Evolutionary conservation across 2,888 invertebrate genomes (phyloP), one percentile per base, ranked within the genome.

Genomic region (Athrips mouffetella): DNA sequence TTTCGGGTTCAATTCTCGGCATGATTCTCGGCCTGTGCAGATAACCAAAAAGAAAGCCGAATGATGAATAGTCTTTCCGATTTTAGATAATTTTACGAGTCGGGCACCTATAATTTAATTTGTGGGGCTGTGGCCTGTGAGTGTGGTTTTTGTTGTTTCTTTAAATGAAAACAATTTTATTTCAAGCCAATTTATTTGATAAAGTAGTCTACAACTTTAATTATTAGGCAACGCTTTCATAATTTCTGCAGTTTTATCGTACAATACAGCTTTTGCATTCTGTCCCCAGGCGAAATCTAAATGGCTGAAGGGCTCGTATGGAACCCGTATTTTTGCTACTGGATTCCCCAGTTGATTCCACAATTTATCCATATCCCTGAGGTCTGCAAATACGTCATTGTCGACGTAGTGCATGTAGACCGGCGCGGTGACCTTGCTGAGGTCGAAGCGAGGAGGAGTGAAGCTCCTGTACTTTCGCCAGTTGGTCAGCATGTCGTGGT

Each of bases 201-300:
- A 11, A n/a, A 1, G n/a, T n/a, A n/a, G n/a, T n/a, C n/a, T n/a
- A n/a, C n/a, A n/a, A n/a, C 13, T 13, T 60, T 40, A 62, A 18
- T 58, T 50, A 50, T 58, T 54, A 18, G 62, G 65, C n/a, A 55
- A 54, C 18, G 62, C 45, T 51, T 50, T 80, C 86, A 92, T 89
- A 13, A 90, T 63, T 41, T 74, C 70, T 23, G 90, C 65, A 35
- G 91, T 63, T 45, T 81, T 80, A 47, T 91, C 82, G 63, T 91
- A 92, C 1, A 93, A 67, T 50, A 92, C 63, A 1, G 73, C 73
- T 48, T 82, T 85, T 0, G 89, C 90, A 69, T 91, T 85, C 3
- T 84, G 87, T 7, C 90, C 92, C 91, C 92, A 92, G 61, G 92
- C 88, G 65, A 92, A 93, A 65, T 93, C 93, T 53, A 92, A 74